Evolutionary conservation across 2,888 invertebrate genomes (phyloP), one percentile per base, ranked within the genome.

Genomic region (Eupithecia dodoneata): DNA sequence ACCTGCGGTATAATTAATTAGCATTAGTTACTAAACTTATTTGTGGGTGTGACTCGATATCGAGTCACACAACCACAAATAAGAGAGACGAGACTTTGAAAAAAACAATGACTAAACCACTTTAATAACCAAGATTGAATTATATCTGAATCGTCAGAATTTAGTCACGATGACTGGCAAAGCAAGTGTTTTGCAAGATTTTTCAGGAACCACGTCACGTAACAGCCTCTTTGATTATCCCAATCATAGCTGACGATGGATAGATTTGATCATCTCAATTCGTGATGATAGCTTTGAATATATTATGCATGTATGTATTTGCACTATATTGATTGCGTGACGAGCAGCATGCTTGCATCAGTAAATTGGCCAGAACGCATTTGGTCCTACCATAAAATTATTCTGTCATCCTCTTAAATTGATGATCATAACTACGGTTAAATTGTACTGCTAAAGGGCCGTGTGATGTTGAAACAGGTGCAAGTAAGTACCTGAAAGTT

Each of bases 331-430:
- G 67, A 44, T 15, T 67, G 67, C 67, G 67, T 69, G 67, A 45
- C n/a, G 45, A n/a, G 4, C 42, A 15, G 67, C 67, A 69, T 45
- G 67, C n/a, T 69, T 69, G 45, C 67, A 69, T 69, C 67, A 69
- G 67, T 45, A 63, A 30, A 63, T 63, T 30, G 12, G 30, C 63
- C 12, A 63, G 30, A 63, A 63, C 63, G 10, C 63, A 69, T 42
- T 69, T n/a, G 44, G 67, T 69, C 10, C 67, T 69, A 69, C 67
- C 44, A 45, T n/a, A n/a, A 69, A 44, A 69, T 45, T n/a, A 67
- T 69, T 69, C 67, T 44, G n/a, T 42, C 67, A 9, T 66, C 66
- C 15, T 63, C 2, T 30, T 63, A 63, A 63, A 63, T 63, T 63
- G 12, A 18, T 30, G 63, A 30, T 18, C 6, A 3, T 10, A 63